A percentile compares a stretch with the other conserved stretches of the same genome.
Conservation (phyloP, 2,113 vertebrate species). For the Pseudopodoces humilis region DNA sequence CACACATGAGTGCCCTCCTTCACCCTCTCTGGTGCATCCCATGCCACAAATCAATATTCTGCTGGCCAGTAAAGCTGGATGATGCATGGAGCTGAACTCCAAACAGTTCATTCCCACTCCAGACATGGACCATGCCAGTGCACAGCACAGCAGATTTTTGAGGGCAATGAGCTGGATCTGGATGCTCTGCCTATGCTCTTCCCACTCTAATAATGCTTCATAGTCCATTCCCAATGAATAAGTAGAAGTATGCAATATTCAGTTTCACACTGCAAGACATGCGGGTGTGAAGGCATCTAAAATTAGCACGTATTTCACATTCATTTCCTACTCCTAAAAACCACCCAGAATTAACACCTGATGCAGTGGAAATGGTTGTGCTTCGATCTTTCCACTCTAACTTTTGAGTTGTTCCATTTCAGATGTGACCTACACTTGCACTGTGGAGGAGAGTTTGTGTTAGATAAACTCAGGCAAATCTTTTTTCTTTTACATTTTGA, state of each 20-base stretch:
- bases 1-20: not conserved
- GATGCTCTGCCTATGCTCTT: not conserved
- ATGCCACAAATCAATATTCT: not conserved
- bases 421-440: not conserved
- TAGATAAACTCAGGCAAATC: not conserved
- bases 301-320: not conserved
- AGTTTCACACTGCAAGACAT: not conserved
- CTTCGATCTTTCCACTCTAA: slow-evolving; percentile 20
- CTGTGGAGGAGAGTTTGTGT: not conserved
- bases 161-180: not conserved
- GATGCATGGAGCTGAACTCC: not conserved
- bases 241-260: not conserved
- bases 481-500: not conserved
- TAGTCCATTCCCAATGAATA: not conserved
- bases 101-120: not conserved
- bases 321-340: not conserved
- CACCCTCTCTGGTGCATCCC: not conserved
- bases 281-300: not conserved
- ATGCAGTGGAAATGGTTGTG: slow-evolving; percentile 27
- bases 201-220: not conserved
- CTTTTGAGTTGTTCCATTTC: slow-evolving; percentile 23
- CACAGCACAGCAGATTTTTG: not conserved
- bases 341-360: not conserved
- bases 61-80: not conserved
- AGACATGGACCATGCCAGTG: fast-evolving